phyloP scores from a whole-genome alignment of 2,113 vertebrate species.

The Accipiter virgatus region DNA sequence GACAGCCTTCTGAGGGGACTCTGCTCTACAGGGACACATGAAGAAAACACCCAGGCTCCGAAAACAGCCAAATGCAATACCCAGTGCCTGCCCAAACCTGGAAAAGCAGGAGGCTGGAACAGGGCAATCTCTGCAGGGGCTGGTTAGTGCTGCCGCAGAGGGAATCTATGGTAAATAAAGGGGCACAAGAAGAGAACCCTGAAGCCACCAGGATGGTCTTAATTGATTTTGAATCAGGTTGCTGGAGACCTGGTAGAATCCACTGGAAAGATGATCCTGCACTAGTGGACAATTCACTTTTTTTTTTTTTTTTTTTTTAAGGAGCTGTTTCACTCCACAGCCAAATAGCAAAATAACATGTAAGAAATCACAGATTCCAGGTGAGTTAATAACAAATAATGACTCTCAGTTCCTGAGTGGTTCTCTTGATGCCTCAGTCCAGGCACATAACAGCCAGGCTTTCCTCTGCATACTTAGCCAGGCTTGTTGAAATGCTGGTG shows the following conservation, averaged over 20 bases:
- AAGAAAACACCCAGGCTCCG: not conserved
- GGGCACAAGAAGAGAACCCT: not conserved
- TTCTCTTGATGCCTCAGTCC: not conserved
- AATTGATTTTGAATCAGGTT: not conserved
- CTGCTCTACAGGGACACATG: not conserved
- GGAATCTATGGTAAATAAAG: not conserved
- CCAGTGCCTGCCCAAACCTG: not conserved
- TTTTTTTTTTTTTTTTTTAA: not conserved
- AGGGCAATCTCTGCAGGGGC: not conserved
- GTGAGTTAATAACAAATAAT: constrained; percentile 37
- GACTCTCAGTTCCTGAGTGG: not conserved
- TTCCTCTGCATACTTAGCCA: not conserved
- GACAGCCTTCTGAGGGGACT: not conserved
- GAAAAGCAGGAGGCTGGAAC: constrained; percentile 5
- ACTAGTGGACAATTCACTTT: not conserved
- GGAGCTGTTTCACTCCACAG: not conserved
- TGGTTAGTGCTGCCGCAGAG: not conserved
- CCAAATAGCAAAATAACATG: not conserved
- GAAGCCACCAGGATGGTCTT: not conserved
- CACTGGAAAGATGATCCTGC: not conserved
- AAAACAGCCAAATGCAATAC: not conserved
- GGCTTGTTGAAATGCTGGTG: not conserved
- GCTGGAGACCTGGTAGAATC: not conserved
- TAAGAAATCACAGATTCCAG: constrained; percentile 10
- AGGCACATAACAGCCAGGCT: not conserved